Evolutionary conservation across 2,888 invertebrate species (phyloP).

Genomic region (Spisula subtruncata): DNA sequence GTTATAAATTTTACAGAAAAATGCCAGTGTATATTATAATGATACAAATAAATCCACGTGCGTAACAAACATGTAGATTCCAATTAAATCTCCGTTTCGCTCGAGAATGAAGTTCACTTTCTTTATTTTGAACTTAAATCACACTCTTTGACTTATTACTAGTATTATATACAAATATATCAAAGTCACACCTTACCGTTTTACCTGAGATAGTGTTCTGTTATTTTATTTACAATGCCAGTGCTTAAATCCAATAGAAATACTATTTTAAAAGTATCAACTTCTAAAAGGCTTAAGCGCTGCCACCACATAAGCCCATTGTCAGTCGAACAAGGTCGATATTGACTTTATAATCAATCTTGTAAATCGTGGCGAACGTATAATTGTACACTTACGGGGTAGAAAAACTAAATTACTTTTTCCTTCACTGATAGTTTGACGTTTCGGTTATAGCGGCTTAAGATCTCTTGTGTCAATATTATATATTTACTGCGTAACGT

Average conservation of each 20-base stretch:
- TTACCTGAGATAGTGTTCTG: neutral
- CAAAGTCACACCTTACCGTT: neutral
- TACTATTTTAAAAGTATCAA: constrained; percentile 32
- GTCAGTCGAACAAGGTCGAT: constrained; percentile 4
- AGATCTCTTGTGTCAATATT: constrained; percentile 7
- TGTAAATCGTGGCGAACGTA: constrained; percentile 16
- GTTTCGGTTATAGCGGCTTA: neutral
- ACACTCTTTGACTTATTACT: neutral
- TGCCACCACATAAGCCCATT: constrained; percentile 26
- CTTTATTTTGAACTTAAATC: neutral
- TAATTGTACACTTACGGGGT: neutral
- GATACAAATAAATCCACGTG: neutral
- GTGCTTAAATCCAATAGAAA: constrained; percentile 32
- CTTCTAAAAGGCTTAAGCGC: constrained; percentile 29
- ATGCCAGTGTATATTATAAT: neutral
- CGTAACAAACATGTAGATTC: neutral
- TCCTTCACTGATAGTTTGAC: neutral
- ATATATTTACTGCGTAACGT: neutral
- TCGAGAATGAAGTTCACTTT: neutral
- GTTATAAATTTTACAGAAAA: neutral
- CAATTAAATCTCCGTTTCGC: neutral
- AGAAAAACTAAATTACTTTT: constrained; percentile 23
- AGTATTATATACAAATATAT: neutral
- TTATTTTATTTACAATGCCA: neutral
- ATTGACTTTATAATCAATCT: constrained; percentile 44